Conservation (phyloP, 2,888 invertebrate species). For the Baronia brevicornis region DNA sequence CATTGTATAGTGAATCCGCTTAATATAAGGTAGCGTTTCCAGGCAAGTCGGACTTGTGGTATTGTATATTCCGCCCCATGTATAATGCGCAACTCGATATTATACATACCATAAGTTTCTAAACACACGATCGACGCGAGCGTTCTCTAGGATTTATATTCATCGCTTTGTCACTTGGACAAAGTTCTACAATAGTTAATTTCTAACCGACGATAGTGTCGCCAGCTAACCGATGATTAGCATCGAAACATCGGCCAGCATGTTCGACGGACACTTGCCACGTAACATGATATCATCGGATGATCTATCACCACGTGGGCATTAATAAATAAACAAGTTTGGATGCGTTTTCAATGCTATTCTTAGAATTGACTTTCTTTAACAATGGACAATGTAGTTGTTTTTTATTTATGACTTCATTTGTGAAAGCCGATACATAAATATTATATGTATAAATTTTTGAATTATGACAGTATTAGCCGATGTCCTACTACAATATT, state of each 20-base stretch:
- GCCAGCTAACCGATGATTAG: slow-evolving; percentile 45
- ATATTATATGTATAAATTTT: too few relatives aligned
- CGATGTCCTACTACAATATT: too few relatives aligned
- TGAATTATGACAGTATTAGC: too few relatives aligned
- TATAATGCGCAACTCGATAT: too few relatives aligned
- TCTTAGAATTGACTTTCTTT: neutral
- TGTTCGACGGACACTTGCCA: slow-evolving; percentile 15
- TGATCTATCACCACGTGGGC: slow-evolving; percentile 27
- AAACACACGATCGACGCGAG: slow-evolving; percentile 21
- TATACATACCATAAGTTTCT: slow-evolving; percentile 9
- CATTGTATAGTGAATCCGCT: too few relatives aligned
- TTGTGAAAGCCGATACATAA: too few relatives aligned
- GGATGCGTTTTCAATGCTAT: slow-evolving; percentile 3
- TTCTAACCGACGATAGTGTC: slow-evolving; percentile 54
- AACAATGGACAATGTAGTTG: neutral
- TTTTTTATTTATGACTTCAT: too few relatives aligned
- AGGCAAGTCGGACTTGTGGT: too few relatives aligned
- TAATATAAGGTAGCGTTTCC: too few relatives aligned
- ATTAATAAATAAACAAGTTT: slow-evolving; percentile 10
- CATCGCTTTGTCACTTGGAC: slow-evolving; percentile 22
- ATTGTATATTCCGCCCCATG: too few relatives aligned
- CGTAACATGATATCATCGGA: slow-evolving; percentile 28
- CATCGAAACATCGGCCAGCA: slow-evolving; percentile 26
- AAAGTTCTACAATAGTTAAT: slow-evolving; percentile 43
- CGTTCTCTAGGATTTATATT: slow-evolving; percentile 44